Percentiles rank a stretch among this genome's conserved stretches.
Evolutionary conservation across 2,888 invertebrate species (phyloP).

Genomic region (Nomada fabriciana): DNA sequence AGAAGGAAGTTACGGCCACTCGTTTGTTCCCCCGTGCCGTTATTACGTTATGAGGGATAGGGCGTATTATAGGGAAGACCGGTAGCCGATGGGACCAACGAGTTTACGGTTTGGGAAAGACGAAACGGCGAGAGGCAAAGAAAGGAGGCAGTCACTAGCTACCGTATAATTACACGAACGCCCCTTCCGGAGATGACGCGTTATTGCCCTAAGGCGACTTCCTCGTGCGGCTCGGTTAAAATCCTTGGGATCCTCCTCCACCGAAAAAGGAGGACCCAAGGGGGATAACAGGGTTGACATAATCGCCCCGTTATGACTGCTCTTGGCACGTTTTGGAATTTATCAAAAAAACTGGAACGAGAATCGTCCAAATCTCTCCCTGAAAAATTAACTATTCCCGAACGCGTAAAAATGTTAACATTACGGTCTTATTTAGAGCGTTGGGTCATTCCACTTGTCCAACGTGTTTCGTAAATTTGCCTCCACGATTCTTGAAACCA

Average conservation of each 20-base stretch:
- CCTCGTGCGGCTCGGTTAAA: constrained; percentile 76
- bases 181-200: constrained; percentile 77
- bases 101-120: constrained; percentile 82
- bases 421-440: not conserved
- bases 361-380: not conserved
- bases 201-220: constrained; percentile 75
- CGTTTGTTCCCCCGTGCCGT: constrained; percentile 75
- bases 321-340: constrained; percentile 56
- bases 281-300: constrained; percentile 63
- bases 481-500: not conserved
- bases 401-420: not conserved
- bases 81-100: constrained; percentile 80
- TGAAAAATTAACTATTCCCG: not conserved
- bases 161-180: constrained; percentile 83
- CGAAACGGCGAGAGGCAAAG: constrained; percentile 58
- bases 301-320: constrained; percentile 73
- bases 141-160: constrained; percentile 76
- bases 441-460: not conserved
- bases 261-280: constrained; percentile 60
- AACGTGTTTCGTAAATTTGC: not conserved
- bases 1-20: constrained; percentile 78
- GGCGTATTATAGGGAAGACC: constrained; percentile 83
- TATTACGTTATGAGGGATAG: constrained; percentile 81
- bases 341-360: constrained; percentile 34
- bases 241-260: constrained; percentile 67